Evolutionary conservation across 2,888 invertebrate genomes (phyloP).

Genomic region (Rhagonycha fulva): DNA sequence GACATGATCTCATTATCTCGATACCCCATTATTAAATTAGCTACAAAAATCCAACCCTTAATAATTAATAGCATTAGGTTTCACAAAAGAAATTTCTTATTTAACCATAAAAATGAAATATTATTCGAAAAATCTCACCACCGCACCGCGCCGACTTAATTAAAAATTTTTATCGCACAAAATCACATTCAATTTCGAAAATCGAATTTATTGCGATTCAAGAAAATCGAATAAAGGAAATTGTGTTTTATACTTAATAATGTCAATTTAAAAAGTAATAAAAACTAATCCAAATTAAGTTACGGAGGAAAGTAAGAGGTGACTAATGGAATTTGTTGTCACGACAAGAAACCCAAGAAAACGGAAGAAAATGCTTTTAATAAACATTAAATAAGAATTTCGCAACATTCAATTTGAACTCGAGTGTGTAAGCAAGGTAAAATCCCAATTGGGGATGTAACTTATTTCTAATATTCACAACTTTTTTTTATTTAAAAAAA

Average conservation of each 20-base stretch:
- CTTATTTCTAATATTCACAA: background rate
- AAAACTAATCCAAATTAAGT: slow-evolving; percentile 4
- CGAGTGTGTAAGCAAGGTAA: background rate
- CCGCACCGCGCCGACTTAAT: background rate
- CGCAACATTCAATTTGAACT: background rate
- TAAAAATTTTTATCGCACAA: background rate
- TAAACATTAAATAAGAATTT: background rate
- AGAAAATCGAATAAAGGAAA: background rate
- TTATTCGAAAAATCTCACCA: background rate
- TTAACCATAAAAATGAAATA: background rate
- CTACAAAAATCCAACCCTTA: background rate
- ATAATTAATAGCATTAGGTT: background rate
- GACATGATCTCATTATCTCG: slow-evolving; percentile 19
- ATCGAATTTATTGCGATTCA: background rate
- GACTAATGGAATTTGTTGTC: slow-evolving; percentile 9
- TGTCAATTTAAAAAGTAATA: slow-evolving; percentile 3
- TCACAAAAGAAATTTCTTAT: background rate
- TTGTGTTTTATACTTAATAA: background rate
- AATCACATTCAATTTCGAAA: background rate
- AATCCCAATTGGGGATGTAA: background rate
- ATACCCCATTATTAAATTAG: slow-evolving; percentile 14
- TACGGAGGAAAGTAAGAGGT: background rate
- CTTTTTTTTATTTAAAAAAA: background rate
- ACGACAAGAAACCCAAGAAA: slow-evolving; percentile 2
- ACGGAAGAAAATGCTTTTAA: slow-evolving; percentile 9